Conservation (phyloP, 2,797 vertebrate genomes). For the Coendou prehensilis region DNA sequence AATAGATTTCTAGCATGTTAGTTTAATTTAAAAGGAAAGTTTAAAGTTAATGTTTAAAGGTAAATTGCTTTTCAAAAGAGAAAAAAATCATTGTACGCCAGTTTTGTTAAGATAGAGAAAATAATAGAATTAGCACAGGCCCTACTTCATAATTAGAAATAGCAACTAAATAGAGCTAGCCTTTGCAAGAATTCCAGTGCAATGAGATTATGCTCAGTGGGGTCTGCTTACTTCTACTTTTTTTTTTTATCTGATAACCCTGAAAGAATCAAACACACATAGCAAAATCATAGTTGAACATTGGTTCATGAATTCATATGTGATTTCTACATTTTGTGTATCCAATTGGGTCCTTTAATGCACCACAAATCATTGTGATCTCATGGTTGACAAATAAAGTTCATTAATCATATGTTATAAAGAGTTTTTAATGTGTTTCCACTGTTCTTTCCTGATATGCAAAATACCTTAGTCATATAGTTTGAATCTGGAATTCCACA, state of each 20-base stretch:
- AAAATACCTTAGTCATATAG: background rate
- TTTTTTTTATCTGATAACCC: constrained; percentile 47
- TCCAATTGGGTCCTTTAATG: background rate
- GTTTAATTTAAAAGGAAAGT: constrained; percentile 58
- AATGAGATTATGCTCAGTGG: background rate
- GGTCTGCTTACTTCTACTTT: constrained; percentile 39
- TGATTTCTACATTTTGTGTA: constrained; percentile 11
- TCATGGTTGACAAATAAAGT: constrained; percentile 24
- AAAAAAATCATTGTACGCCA: background rate
- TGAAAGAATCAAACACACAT: constrained; percentile 25
- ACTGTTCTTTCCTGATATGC: background rate
- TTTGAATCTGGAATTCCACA: background rate
- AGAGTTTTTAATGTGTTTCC: background rate
- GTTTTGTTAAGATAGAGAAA: constrained; percentile 13
- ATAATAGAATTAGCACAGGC: background rate
- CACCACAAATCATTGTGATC: background rate
- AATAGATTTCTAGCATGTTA: background rate
- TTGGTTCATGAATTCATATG: background rate
- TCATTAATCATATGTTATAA: background rate
- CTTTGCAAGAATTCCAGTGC: constrained; percentile 50
- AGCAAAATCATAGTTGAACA: constrained; percentile 29
- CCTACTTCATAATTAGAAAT: constrained; percentile 47
- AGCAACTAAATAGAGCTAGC: constrained; percentile 20
- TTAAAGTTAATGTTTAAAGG: constrained; percentile 38
- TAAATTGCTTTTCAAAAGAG: constrained; percentile 43